These are phyloP conservation scores for Phengaris alcon DNA, from an alignment of 2,888 invertebrate genomes.

Conservation along the genomic window DNA sequence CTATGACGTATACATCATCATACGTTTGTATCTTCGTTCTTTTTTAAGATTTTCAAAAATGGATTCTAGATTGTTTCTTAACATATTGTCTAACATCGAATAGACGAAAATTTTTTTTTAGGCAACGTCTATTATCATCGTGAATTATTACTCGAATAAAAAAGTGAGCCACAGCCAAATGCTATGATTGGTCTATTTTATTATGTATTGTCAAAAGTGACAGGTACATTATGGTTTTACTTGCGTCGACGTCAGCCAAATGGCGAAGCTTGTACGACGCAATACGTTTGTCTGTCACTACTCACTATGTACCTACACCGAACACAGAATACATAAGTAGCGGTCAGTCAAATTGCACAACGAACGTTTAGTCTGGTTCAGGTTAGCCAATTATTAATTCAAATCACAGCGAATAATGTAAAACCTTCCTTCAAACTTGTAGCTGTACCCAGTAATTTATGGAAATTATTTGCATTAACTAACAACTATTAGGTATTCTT, in stretches of 20 bases:
- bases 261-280: constrained; percentile 20
- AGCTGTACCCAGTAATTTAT: constrained; percentile 15
- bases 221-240: constrained; percentile 13
- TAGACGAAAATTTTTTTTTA: too few relatives aligned
- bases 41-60: too few relatives aligned
- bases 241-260: not conserved
- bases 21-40: too few relatives aligned
- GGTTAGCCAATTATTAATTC: constrained; percentile 8
- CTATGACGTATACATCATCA: too few relatives aligned
- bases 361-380: not conserved
- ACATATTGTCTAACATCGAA: too few relatives aligned
- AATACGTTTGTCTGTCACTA: constrained; percentile 4
- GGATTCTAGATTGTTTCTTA: too few relatives aligned
- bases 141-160: too few relatives aligned
- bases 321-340: constrained; percentile 20
- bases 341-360: constrained; percentile 20
- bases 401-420: constrained; percentile 9
- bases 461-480: constrained; percentile 4
- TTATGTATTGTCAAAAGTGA: not conserved
- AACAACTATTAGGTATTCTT: not conserved
- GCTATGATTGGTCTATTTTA: not conserved
- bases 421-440: not conserved
- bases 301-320: not conserved
- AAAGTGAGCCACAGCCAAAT: not conserved
- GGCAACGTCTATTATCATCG: not conserved